A percentile compares a stretch with the other conserved stretches of the same genome.
Evolutionary conservation across 2,113 vertebrate genomes (phyloP).

Genomic region (Campylorhamphus procurvoides): DNA sequence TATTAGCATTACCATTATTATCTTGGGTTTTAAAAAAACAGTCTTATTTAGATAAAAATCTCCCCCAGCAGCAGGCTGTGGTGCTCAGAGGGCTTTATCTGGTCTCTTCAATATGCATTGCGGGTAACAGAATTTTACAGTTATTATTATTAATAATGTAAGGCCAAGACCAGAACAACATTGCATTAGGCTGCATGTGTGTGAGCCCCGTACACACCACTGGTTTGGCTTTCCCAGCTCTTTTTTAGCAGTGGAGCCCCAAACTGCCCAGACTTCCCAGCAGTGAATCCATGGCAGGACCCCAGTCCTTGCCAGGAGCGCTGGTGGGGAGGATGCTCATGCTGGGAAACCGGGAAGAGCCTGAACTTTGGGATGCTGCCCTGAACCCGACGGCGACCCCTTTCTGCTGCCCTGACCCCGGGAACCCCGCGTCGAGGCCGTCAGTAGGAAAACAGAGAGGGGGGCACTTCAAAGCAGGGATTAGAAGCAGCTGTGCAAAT

Average conservation of each 20-base stretch:
- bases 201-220: accelerated
- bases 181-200: accelerated
- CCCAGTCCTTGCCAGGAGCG: background rate
- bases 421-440: background rate
- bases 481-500: constrained; percentile 57
- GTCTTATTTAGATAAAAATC: constrained; percentile 39
- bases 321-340: accelerated
- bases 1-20: constrained; percentile 39
- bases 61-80: constrained; percentile 19
- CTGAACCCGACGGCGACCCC: background rate
- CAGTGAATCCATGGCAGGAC: accelerated
- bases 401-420: background rate
- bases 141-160: constrained; percentile 32
- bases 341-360: background rate
- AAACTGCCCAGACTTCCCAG: accelerated
- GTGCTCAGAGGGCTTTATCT: constrained; percentile 29
- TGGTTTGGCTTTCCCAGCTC: background rate
- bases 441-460: constrained; percentile 44
- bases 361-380: background rate
- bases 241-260: background rate
- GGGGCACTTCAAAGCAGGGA: constrained; percentile 56
- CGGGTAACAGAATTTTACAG: constrained; percentile 3
- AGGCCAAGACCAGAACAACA: background rate
- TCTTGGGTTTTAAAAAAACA: background rate
- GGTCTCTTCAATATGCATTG: background rate